These are phyloP conservation scores for Apamea crenata DNA, from an alignment of 2,888 invertebrate genomes.

Conservation along the genomic window DNA sequence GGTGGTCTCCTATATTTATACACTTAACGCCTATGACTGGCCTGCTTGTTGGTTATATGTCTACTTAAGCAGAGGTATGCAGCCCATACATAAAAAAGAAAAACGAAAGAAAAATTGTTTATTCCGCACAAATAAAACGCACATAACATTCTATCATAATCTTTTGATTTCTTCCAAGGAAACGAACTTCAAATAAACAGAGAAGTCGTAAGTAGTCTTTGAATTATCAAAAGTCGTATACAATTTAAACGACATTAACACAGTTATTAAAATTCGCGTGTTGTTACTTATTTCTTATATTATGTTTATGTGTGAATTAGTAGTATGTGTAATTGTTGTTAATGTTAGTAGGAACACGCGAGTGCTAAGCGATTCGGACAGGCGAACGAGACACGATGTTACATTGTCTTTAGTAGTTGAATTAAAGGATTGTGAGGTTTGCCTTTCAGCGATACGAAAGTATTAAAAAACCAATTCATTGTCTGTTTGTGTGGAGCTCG, in stretches of 20 bases:
- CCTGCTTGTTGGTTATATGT: no score
- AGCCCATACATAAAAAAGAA: not conserved
- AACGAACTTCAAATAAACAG: not conserved
- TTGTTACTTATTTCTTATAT: constrained; percentile 22
- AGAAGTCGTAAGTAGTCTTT: not conserved
- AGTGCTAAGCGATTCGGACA: constrained; percentile 31
- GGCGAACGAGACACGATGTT: constrained; percentile 32
- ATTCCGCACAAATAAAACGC: no score
- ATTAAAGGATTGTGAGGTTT: not conserved
- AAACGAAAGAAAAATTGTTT: no score
- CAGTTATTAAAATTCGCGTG: constrained; percentile 51
- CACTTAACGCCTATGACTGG: no score
- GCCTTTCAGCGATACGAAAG: not conserved
- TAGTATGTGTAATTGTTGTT: constrained; percentile 46
- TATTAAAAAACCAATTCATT: not conserved
- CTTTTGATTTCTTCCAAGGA: not conserved
- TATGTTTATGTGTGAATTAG: constrained; percentile 36
- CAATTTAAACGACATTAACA: constrained; percentile 31
- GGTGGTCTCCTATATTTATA: no score
- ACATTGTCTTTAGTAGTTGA: not conserved
- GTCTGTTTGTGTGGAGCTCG: not conserved
- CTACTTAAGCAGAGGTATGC: not conserved
- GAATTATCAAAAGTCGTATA: not conserved
- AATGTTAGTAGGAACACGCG: constrained; percentile 38
- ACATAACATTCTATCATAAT: no score